Evolutionary conservation across 2,888 invertebrate genomes (phyloP).

Genomic region (Polyommatus icarus): DNA sequence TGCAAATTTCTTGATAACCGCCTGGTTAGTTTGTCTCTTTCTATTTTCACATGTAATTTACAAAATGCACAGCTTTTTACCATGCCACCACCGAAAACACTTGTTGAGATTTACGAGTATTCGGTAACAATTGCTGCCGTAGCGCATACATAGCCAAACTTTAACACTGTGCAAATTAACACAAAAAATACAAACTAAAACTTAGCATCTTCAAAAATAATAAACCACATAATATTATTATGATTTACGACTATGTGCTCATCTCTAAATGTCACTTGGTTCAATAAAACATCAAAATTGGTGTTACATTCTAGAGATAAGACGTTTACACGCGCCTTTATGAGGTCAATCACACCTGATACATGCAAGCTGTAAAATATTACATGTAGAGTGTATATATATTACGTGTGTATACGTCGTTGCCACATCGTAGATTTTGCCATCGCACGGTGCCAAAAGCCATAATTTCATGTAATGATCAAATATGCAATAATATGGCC

Average conservation of each 20-base stretch:
- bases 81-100: too few species aligned
- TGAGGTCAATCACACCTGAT: background rate
- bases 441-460: too few species aligned
- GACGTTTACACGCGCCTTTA: background rate
- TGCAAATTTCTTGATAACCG: too few species aligned
- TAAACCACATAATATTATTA: background rate
- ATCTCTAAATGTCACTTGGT: background rate
- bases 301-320: background rate
- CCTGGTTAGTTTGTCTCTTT: background rate
- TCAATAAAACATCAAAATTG: background rate
- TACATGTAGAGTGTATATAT: background rate
- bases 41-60: background rate
- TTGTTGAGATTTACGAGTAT: too few species aligned
- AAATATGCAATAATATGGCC: too few species aligned
- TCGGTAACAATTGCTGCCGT: too few species aligned
- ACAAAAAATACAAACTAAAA: too few species aligned
- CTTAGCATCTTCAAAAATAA: too few species aligned
- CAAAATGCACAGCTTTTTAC: background rate
- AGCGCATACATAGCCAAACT: too few species aligned
- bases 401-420: too few species aligned
- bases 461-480: too few species aligned
- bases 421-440: too few species aligned
- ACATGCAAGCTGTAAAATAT: background rate
- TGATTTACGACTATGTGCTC: background rate
- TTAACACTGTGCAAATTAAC: background rate